Percentiles rank a stretch among this genome's conserved stretches.
phyloP scores from a whole-genome alignment of 2,113 vertebrate species.

The Brachyhypopomus occidentalis region DNA sequence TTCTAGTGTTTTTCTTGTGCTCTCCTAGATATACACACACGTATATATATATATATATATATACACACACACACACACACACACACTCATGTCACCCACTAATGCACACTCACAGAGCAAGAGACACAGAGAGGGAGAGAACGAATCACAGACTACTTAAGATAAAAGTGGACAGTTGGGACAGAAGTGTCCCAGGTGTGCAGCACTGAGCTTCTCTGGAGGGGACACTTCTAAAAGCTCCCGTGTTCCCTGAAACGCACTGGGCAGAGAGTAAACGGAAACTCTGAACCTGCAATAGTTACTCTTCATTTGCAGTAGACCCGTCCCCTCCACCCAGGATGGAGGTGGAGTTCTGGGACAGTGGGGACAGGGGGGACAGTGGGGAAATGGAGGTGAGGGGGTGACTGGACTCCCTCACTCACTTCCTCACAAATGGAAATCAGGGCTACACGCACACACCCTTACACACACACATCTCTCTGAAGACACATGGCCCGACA shows the following conservation, averaged over 20 bases:
- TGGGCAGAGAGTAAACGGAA: slow-evolving; percentile 64
- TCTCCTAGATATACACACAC: background rate
- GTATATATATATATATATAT: slow-evolving; percentile 53
- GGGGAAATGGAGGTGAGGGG: background rate
- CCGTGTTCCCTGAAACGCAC: slow-evolving; percentile 73
- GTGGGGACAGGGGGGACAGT: too few species aligned
- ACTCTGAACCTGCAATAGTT: slow-evolving; percentile 73
- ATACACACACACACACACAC: slow-evolving; percentile 15
- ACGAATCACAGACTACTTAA: slow-evolving; percentile 74
- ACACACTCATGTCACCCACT: slow-evolving; percentile 15
- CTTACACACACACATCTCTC: slow-evolving; percentile 52
- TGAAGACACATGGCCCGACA: slow-evolving; percentile 65
- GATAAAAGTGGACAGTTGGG: slow-evolving; percentile 65
- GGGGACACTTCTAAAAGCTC: slow-evolving; percentile 73
- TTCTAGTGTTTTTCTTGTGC: background rate
- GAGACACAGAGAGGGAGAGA: slow-evolving; percentile 29
- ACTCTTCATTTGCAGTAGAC: slow-evolving; percentile 69
- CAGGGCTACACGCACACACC: background rate
- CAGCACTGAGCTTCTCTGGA: slow-evolving; percentile 56
- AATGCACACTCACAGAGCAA: background rate
- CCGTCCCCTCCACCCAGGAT: background rate
- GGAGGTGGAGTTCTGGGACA: too few species aligned
- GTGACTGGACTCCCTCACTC: too few species aligned
- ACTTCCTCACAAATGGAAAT: slow-evolving; percentile 33
- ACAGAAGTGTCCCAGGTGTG: slow-evolving; percentile 71